These are phyloP conservation scores for Trichopria drosophilae DNA, from an alignment of 2,888 invertebrate genomes.

Conservation along the genomic window DNA sequence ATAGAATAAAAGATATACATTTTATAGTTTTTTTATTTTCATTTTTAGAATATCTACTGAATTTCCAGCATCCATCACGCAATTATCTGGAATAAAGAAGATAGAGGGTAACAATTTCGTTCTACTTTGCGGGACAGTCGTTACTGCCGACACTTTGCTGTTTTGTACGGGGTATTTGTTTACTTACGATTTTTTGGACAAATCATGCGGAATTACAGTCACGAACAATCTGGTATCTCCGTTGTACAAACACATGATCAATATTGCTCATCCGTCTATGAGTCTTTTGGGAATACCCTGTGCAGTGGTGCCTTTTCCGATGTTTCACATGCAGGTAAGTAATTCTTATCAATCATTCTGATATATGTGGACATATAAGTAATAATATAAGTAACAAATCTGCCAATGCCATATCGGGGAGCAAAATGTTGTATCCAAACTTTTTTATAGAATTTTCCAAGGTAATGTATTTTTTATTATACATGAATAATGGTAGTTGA, in stretches of 20 bases:
- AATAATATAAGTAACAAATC: no score
- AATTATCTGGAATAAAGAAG: conserved; percentile 63
- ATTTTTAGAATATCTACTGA: conserved; percentile 56
- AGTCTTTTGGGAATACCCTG: conserved; percentile 75
- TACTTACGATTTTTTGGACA: conserved; percentile 70
- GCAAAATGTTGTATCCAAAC: no score
- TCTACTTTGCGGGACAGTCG: conserved; percentile 66
- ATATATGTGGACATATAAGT: no score
- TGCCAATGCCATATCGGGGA: no score
- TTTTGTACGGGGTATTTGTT: conserved; percentile 78
- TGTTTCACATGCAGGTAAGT: conserved; percentile 75
- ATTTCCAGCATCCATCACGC: conserved; percentile 61
- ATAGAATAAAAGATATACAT: no score
- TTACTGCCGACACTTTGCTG: conserved; percentile 68
- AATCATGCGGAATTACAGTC: conserved; percentile 65
- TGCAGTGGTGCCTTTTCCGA: conserved; percentile 68
- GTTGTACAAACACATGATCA: conserved; percentile 76
- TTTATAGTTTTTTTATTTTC: no score
- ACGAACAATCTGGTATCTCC: conserved; percentile 70
- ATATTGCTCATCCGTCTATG: conserved; percentile 75
- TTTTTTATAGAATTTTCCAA: neutral
- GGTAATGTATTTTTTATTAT: no score
- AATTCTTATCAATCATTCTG: no score
- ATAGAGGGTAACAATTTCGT: conserved; percentile 61
- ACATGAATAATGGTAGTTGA: no score